These are phyloP conservation scores for Corythornis madagascariensis DNA, from an alignment of 2,113 vertebrate genomes.

Conservation along the genomic window DNA sequence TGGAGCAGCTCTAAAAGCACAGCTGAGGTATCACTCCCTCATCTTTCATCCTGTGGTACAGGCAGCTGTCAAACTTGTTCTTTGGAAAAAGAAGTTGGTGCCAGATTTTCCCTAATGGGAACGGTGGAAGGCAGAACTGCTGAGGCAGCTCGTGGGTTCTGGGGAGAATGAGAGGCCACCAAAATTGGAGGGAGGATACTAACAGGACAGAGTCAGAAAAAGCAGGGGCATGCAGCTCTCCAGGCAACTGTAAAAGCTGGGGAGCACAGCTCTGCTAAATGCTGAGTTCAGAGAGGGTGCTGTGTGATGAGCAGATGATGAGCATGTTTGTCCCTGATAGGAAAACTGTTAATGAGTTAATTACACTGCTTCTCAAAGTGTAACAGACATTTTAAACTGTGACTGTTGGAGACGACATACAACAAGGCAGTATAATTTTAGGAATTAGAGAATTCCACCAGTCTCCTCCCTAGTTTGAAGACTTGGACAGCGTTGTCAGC, in stretches of 20 bases:
- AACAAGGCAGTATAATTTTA: background rate
- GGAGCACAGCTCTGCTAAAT: background rate
- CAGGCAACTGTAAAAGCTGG: background rate
- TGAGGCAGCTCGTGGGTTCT: background rate
- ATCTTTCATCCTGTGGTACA: background rate
- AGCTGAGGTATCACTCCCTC: background rate
- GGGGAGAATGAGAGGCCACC: background rate
- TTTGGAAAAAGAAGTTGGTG: background rate
- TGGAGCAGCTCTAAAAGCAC: background rate
- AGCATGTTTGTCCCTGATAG: background rate
- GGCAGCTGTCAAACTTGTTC: conserved; percentile 16
- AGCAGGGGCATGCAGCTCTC: background rate
- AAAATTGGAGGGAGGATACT: background rate
- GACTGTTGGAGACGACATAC: background rate
- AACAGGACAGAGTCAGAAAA: background rate
- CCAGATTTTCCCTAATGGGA: background rate
- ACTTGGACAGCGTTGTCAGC: background rate
- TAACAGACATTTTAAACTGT: background rate
- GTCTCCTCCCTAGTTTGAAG: background rate
- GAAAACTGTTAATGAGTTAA: background rate
- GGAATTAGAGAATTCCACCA: background rate
- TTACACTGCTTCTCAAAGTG: background rate
- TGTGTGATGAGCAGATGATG: background rate
- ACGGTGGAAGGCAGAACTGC: background rate
- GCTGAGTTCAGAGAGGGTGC: background rate